These are phyloP conservation scores for Thamnaconus septentrionalis DNA, from an alignment of 2,113 vertebrate genomes.

Conservation along the genomic window DNA sequence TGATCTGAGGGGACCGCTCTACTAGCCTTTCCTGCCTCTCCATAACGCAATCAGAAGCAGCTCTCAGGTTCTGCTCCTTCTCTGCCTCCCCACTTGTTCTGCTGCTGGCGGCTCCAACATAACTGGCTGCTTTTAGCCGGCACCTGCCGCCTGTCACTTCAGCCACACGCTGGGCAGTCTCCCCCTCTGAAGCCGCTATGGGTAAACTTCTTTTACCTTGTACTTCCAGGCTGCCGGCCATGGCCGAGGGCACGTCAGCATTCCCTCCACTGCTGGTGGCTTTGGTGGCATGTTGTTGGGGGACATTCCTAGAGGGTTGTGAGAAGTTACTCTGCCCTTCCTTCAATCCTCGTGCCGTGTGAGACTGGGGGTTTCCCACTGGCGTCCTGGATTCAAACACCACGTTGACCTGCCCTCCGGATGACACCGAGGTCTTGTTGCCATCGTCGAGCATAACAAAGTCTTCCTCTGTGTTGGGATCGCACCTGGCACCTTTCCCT, in stretches of 20 bases:
- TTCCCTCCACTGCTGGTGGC: conserved; percentile 18
- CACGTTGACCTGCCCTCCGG: conserved; percentile 12
- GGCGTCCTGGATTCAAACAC: conserved; percentile 1
- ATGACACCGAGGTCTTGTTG: conserved; percentile 36
- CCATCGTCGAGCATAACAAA: conserved; percentile 55
- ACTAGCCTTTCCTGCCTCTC: no score
- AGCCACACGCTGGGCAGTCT: conserved; percentile 45
- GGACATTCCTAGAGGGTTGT: conserved; percentile 7
- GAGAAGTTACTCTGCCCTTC: not conserved
- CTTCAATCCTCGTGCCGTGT: conserved; percentile 1
- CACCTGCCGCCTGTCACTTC: conserved; percentile 70
- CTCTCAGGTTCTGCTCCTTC: conserved; percentile 9
- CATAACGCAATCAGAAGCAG: no score
- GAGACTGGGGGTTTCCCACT: conserved; percentile 3
- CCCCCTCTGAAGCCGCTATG: conserved; percentile 24
- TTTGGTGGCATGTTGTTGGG: conserved; percentile 8
- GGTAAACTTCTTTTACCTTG: conserved; percentile 14
- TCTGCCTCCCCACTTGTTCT: conserved; percentile 46
- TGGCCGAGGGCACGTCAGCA: conserved; percentile 6
- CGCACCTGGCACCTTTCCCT: not conserved
- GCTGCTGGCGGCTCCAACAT: conserved; percentile 31
- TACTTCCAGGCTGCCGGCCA: conserved; percentile 8
- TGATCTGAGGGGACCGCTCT: conserved; percentile 16
- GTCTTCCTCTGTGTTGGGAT: conserved; percentile 51
- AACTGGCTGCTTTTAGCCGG: conserved; percentile 59